Percentiles rank a stretch among this genome's conserved stretches.
Evolutionary conservation across 2,797 vertebrate species (phyloP).

Genomic region (Lophotriccus pileatus): DNA sequence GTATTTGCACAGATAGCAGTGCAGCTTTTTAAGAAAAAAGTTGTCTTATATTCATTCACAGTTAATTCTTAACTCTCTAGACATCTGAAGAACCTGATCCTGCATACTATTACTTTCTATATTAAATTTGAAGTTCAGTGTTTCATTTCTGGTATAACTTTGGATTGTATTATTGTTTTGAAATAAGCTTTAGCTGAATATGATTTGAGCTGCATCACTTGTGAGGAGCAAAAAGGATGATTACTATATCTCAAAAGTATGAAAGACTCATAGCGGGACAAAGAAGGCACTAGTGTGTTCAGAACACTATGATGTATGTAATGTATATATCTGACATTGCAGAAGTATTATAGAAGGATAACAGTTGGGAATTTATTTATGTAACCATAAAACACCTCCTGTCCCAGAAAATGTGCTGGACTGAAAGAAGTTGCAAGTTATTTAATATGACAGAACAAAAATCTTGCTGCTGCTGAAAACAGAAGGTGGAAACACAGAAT

Average conservation of each 20-base stretch:
- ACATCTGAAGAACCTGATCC: not conserved
- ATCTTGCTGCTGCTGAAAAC: not conserved
- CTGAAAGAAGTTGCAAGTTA: not conserved
- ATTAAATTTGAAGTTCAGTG: not conserved
- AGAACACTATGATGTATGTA: too few relatives aligned
- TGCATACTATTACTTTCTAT: not conserved
- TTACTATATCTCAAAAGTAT: not conserved
- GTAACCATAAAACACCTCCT: not conserved
- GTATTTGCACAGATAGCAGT: not conserved
- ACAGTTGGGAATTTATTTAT: not conserved
- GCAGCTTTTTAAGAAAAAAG: accelerated
- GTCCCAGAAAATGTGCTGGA: not conserved
- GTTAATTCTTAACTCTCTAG: not conserved
- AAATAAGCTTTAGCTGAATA: not conserved
- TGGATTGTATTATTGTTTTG: not conserved
- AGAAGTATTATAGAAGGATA: not conserved
- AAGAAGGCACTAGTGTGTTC: not conserved
- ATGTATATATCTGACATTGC: not conserved
- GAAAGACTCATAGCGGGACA: not conserved
- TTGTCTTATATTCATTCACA: not conserved
- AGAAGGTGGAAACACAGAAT: constrained; percentile 8
- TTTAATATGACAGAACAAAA: constrained; percentile 7
- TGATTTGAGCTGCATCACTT: not conserved
- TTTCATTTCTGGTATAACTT: not conserved
- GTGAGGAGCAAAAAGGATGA: not conserved